Evolutionary conservation across 2,888 invertebrate species (phyloP), one percentile per base, ranked within the genome.

Genomic region (Mechanitis mazaeus): DNA sequence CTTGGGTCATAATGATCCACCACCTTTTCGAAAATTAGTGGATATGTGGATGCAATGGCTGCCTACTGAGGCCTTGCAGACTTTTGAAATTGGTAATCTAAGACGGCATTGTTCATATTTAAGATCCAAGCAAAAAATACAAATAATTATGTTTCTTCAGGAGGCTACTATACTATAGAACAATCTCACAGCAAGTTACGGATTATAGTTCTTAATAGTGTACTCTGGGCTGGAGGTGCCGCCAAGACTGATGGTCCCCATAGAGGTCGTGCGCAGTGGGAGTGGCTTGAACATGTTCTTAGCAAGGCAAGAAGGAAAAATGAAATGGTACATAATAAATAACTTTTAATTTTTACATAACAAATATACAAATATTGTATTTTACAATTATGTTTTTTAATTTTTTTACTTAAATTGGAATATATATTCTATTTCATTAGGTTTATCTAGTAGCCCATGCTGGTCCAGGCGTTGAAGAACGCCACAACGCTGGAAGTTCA

Each of bases 401-500:
- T 59, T 45, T 12, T 42, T 42, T 28, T 55, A 55, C 33, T 53
- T 50, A 28, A n/a, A 31, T 33, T n/a, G 55, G 20, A 35, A 50
- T 12, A 56, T 53, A 28, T n/a, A 61, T 35, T 45, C 33, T 46
- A 9, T 55, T 47, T 54, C 60, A 20, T 7, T 86, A 97, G 97
- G 96, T 96, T 28, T 97, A 96, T 80, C 91, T 97, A 71, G 95
- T 97, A 64, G 97, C 97, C 0, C 97, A 97, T 78, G 95, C 97
- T 69, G 95, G 97, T 0, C 97, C 97, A 7, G 97, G 97, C 55
- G 95, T 95, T 12, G 96, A 96, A 78, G 97, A 97, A 77, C 92
- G 96, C 28, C 94, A 94, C 69, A 93, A 94, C 74, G 93, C 94
- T 68, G 94, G 94, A 6, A 92, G 87, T 89, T 73, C 91, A 74